Conservation (phyloP, 2,888 invertebrate species). For the Epinotia nisella region DNA sequence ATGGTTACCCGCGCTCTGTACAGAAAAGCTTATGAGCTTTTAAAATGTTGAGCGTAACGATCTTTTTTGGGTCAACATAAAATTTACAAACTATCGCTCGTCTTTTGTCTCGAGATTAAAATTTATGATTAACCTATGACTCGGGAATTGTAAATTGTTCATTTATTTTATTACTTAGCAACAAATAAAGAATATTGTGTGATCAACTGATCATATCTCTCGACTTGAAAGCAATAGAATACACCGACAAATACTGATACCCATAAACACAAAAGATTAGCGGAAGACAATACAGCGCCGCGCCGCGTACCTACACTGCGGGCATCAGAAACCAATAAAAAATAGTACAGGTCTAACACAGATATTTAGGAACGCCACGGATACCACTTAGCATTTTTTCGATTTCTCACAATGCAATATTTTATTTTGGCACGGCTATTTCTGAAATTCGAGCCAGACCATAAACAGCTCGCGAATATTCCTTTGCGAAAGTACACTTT, state of each 20-base stretch:
- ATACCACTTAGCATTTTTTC: constrained; percentile 18
- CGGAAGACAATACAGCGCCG: not conserved
- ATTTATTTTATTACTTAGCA: no score
- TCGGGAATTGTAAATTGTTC: not conserved
- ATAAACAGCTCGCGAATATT: constrained; percentile 51
- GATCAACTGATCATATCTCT: no score
- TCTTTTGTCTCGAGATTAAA: constrained; percentile 34
- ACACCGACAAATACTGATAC: not conserved
- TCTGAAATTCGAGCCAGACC: constrained; percentile 43
- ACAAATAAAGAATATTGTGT: no score
- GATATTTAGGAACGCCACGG: constrained; percentile 1
- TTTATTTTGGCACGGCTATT: constrained; percentile 17
- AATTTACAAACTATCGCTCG: not conserved
- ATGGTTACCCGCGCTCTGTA: constrained; percentile 14
- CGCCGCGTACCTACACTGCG: not conserved
- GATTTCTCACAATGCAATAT: constrained; percentile 30
- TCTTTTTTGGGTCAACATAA: no score
- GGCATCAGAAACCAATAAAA: constrained; percentile 2
- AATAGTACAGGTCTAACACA: not conserved
- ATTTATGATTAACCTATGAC: not conserved
- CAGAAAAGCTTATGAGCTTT: not conserved
- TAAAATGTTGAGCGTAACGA: not conserved
- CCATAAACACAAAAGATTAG: constrained; percentile 5
- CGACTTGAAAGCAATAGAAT: not conserved
- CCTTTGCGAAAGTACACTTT: constrained; percentile 53